Percentiles rank a stretch among this genome's conserved stretches.
phyloP scores from a whole-genome alignment of 2,888 invertebrate genomes.

The Machimus atricapillus region DNA sequence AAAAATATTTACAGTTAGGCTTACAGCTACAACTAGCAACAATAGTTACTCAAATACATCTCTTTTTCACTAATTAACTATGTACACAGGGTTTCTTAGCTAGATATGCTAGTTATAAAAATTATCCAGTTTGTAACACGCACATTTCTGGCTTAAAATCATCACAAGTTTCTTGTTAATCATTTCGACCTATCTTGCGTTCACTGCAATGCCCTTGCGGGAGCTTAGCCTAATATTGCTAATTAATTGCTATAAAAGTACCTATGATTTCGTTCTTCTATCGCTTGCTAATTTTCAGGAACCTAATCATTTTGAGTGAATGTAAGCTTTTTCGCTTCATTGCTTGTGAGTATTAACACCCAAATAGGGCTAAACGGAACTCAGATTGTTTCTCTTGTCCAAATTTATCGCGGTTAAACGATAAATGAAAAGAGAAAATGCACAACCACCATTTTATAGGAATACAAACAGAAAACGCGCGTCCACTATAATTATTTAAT shows the following conservation, averaged over 20 bases:
- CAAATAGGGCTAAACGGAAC: background rate
- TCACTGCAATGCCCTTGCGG: background rate
- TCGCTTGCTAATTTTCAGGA: background rate
- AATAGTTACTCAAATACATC: slow-evolving; percentile 12
- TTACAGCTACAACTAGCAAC: slow-evolving; percentile 11
- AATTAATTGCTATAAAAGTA: background rate
- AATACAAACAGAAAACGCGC: slow-evolving; percentile 5
- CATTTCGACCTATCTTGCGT: background rate
- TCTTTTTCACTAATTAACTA: slow-evolving; percentile 6
- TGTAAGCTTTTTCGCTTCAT: background rate
- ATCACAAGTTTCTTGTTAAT: slow-evolving; percentile 34
- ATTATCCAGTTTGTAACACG: background rate
- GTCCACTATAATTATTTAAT: background rate
- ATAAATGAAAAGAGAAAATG: background rate
- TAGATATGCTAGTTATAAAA: slow-evolving; percentile 16
- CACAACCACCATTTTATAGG: slow-evolving; percentile 26
- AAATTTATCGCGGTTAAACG: background rate
- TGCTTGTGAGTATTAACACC: background rate
- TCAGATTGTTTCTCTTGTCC: background rate
- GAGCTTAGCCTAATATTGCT: background rate
- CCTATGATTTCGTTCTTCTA: background rate
- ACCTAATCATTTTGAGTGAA: slow-evolving; percentile 6
- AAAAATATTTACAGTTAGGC: background rate
- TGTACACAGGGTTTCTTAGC: slow-evolving; percentile 24
- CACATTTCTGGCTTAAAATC: slow-evolving; percentile 16